Conservation (phyloP, 2,113 vertebrate genomes). For the Semnornis frantzii region DNA sequence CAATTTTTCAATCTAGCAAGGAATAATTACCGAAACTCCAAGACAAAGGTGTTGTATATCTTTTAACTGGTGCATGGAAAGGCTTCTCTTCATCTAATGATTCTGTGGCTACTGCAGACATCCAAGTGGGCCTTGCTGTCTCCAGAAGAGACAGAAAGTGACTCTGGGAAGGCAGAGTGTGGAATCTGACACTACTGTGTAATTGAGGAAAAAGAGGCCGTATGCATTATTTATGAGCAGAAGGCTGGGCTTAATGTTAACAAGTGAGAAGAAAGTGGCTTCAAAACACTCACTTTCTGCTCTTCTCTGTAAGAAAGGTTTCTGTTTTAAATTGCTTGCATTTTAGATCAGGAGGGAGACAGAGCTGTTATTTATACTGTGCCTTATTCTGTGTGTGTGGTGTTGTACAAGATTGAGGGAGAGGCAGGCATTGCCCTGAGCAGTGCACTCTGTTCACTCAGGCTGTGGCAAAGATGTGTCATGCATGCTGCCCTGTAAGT, state of each 20-base stretch:
- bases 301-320: conserved; percentile 23
- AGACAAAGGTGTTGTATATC: neutral
- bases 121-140: conserved; percentile 41
- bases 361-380: neutral
- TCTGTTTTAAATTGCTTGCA: conserved; percentile 57
- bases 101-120: conserved; percentile 21
- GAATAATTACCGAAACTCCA: neutral
- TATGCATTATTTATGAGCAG: conserved; percentile 79
- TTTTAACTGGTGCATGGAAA: neutral
- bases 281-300: conserved; percentile 58
- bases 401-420: neutral
- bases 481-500: neutral
- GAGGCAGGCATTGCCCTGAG: conserved; percentile 40
- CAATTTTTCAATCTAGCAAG: neutral
- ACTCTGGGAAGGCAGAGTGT: conserved; percentile 54
- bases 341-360: conserved; percentile 58
- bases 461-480: conserved; percentile 31
- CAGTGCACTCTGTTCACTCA: neutral
- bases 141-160: conserved; percentile 55
- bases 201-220: conserved; percentile 61
- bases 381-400: neutral
- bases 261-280: conserved; percentile 73
- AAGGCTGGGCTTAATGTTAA: conserved; percentile 62
- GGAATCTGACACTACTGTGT: conserved; percentile 58
- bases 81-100: conserved; percentile 3